A percentile compares a stretch with the other conserved stretches of the same genome.
Evolutionary conservation across 2,888 invertebrate species (phyloP).

Genomic region (Eupelmus urozonus): DNA sequence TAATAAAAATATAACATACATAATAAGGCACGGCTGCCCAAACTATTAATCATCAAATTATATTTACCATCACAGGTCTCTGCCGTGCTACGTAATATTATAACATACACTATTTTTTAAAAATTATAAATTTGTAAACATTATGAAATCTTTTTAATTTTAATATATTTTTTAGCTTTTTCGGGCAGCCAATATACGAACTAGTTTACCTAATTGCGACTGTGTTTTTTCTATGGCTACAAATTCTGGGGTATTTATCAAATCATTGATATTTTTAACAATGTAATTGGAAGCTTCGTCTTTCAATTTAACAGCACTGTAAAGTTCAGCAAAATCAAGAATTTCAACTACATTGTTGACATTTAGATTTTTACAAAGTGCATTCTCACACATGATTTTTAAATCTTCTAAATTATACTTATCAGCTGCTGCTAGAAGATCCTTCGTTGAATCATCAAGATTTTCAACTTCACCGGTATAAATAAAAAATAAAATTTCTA

Average conservation of each 20-base stretch:
- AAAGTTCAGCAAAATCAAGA: conserved; percentile 22
- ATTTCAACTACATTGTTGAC: conserved; percentile 15
- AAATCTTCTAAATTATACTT: conserved; percentile 48
- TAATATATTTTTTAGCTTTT: too few relatives aligned
- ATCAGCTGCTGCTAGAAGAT: conserved; percentile 11
- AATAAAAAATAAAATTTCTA: neutral
- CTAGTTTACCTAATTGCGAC: too few relatives aligned
- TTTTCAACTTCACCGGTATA: conserved; percentile 31
- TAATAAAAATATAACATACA: too few relatives aligned
- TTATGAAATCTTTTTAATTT: too few relatives aligned
- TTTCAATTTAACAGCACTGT: conserved; percentile 3
- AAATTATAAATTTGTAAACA: too few relatives aligned
- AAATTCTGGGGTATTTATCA: conserved; percentile 2
- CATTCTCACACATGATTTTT: conserved; percentile 32
- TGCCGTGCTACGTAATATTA: too few relatives aligned
- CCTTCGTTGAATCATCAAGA: neutral
- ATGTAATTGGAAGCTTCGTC: neutral
- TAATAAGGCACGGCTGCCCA: too few relatives aligned
- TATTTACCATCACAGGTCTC: too few relatives aligned
- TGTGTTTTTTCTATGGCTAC: neutral
- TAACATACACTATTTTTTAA: too few relatives aligned
- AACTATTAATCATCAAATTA: too few relatives aligned
- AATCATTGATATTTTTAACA: neutral
- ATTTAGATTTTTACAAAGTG: neutral
- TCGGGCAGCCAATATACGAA: too few relatives aligned